Evolutionary conservation across 2,797 vertebrate species (phyloP).

Genomic region (Thunnus albacares): DNA sequence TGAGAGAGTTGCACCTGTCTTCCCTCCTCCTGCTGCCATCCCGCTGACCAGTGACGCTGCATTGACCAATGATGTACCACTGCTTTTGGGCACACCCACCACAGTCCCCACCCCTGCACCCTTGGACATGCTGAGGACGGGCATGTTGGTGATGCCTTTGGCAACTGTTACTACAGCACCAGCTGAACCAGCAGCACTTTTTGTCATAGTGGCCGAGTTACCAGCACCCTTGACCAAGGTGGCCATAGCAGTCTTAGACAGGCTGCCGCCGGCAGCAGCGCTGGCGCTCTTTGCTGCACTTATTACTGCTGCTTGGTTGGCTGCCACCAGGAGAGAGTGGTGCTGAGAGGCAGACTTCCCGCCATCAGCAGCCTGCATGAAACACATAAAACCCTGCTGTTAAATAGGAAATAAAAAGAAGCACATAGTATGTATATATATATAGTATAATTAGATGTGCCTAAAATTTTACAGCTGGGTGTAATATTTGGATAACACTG

Average conservation of each 20-base stretch:
- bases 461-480: neutral
- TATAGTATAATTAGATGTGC: neutral
- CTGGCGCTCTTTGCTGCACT: constrained; percentile 85
- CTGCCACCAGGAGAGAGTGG: constrained; percentile 88
- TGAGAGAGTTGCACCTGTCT: constrained; percentile 82
- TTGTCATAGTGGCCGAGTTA: constrained; percentile 69
- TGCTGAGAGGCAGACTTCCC: constrained; percentile 87
- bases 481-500: neutral
- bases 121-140: constrained; percentile 83
- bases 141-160: constrained; percentile 81
- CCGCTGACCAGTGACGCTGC: constrained; percentile 83
- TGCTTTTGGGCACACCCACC: constrained; percentile 78
- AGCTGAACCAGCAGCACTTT: constrained; percentile 62
- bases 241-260: constrained; percentile 81
- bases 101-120: constrained; percentile 68
- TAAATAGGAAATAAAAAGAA: constrained; percentile 30
- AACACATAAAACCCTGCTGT: constrained; percentile 51
- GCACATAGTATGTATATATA: neutral
- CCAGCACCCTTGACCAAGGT: constrained; percentile 84
- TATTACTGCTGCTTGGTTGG: constrained; percentile 90
- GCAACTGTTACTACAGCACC: constrained; percentile 86
- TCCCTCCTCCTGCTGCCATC: constrained; percentile 73
- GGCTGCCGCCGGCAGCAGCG: constrained; percentile 52
- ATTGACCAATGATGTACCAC: constrained; percentile 78
- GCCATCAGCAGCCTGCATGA: constrained; percentile 77